A percentile compares a stretch with the other conserved stretches of the same genome.
These are phyloP conservation scores for Chelonus insularis DNA, from an alignment of 1,140 invertebrate species.

Conservation along the genomic window DNA sequence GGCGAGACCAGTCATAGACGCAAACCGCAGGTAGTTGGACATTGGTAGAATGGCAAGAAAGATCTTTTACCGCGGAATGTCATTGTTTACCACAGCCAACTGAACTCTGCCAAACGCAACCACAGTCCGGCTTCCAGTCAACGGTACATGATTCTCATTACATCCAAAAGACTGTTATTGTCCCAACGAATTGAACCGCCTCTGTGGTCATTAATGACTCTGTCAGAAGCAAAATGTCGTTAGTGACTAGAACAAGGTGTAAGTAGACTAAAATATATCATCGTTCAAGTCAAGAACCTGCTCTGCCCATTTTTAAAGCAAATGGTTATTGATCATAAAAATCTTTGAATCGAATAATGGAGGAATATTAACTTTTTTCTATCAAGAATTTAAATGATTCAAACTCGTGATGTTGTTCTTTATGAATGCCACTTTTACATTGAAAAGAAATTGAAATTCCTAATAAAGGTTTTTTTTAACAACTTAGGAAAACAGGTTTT, in stretches of 20 bases:
- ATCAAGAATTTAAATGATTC: too few relatives aligned
- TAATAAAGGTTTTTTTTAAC: too few relatives aligned
- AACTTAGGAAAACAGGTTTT: too few relatives aligned
- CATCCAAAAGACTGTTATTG: constrained; percentile 8
- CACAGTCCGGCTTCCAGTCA: constrained; percentile 12
- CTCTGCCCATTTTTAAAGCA: too few relatives aligned
- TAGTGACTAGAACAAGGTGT: constrained; percentile 3
- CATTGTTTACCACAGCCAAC: constrained; percentile 20
- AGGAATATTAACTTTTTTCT: too few relatives aligned
- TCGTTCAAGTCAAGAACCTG: too few relatives aligned
- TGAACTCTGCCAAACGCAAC: constrained; percentile 16
- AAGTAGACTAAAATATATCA: not conserved
- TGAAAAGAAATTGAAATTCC: too few relatives aligned
- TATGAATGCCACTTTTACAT: too few relatives aligned
- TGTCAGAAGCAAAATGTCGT: not conserved
- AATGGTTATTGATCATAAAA: too few relatives aligned
- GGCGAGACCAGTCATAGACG: too few relatives aligned
- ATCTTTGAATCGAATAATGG: too few relatives aligned
- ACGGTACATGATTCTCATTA: constrained; percentile 23
- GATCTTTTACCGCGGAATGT: constrained; percentile 23
- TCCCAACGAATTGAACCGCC: constrained; percentile 10
- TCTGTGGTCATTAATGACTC: constrained; percentile 2
- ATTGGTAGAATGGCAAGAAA: constrained; percentile 16
- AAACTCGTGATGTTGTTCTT: too few relatives aligned
- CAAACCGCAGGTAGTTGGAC: not conserved